A percentile compares a stretch with the other conserved stretches of the same genome.
Evolutionary conservation across 2,888 invertebrate genomes (phyloP).

Genomic region (Tinea pellionella): DNA sequence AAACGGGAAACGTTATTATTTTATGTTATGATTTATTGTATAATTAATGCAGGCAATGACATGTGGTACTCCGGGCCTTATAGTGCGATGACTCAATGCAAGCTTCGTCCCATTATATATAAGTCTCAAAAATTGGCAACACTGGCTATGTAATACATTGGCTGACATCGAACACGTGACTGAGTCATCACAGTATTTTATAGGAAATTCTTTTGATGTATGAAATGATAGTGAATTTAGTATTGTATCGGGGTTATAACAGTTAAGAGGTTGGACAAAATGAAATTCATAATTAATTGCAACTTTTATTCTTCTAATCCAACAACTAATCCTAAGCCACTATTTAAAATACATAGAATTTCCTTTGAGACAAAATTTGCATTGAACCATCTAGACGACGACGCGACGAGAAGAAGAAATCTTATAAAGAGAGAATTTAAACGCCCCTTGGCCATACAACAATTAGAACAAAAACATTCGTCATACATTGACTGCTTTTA

Average conservation of each 20-base stretch:
- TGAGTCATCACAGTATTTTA: conserved; percentile 64
- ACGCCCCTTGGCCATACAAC: neutral
- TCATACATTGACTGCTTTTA: no score
- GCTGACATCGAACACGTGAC: neutral
- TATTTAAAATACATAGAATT: conserved; percentile 24
- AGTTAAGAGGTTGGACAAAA: conserved; percentile 32
- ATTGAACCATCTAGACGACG: conserved; percentile 50
- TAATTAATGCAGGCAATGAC: neutral
- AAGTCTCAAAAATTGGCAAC: neutral
- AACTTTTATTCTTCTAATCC: conserved; percentile 63
- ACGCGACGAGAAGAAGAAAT: conserved; percentile 14
- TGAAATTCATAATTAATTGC: conserved; percentile 54
- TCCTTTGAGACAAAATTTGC: conserved; percentile 64
- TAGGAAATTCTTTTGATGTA: conserved; percentile 10
- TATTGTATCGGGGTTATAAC: neutral
- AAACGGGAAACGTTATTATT: no score
- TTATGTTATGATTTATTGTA: no score
- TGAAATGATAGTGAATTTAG: conserved; percentile 8
- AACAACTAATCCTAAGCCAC: conserved; percentile 28
- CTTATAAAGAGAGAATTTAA: conserved; percentile 10
- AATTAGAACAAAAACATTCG: neutral
- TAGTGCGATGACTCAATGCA: conserved; percentile 71
- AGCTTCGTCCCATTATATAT: conserved; percentile 59
- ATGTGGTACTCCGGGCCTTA: conserved; percentile 45
- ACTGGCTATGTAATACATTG: no score